Evolutionary conservation across 2,797 vertebrate genomes (phyloP), one percentile per base, ranked within the genome.

Genomic region (Gephyroberyx darwinii): DNA sequence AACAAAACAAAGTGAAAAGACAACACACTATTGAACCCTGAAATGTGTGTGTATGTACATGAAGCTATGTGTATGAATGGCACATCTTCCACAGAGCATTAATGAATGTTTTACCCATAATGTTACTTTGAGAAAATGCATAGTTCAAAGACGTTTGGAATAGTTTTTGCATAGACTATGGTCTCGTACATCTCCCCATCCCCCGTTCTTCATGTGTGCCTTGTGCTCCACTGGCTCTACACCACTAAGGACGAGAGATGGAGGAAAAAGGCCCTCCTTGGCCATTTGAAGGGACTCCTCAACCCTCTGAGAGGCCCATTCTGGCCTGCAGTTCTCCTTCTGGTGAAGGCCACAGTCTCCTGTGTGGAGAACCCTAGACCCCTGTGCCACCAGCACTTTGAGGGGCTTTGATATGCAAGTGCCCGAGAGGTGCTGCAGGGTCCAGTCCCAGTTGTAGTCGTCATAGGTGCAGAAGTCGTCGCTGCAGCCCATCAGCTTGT

Each of bases 371-470:
- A 95, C 91, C 70, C 95, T 84, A 51, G 94, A 92, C 4, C 88
- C 91, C 56, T 84, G 81, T 0, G 92, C 89, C 13, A 79, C 89
- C 1, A 91, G 84, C 30, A 94, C 95, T 50, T 94, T 95, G 4
- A 95, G 84, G 1, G 94, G 89, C 59, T 92, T 94, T 0, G 92
- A 71, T n/a, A 95, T 91, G 90, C 95, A 95, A 1, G 88, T 72
- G 3, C 93, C 94, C 0, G 94, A 95, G 4, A 95, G 82, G 69
- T 93, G 88, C 88, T 95, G 94, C 59, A 95, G 58, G 14, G 93
- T 95, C 95, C 95, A 95, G 86, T 95, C 94, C 95, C 95, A 95
- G 89, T 95, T 95, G 77, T 95, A 95, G 70, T 95, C 95, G 0
- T 95, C 95, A 0, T 95, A 95, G 39, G 92, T 92, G 89, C 95